Evolutionary conservation across 2,888 invertebrate species (phyloP), one percentile per base, ranked within the genome.

Genomic region (Dexiosoma caninum): DNA sequence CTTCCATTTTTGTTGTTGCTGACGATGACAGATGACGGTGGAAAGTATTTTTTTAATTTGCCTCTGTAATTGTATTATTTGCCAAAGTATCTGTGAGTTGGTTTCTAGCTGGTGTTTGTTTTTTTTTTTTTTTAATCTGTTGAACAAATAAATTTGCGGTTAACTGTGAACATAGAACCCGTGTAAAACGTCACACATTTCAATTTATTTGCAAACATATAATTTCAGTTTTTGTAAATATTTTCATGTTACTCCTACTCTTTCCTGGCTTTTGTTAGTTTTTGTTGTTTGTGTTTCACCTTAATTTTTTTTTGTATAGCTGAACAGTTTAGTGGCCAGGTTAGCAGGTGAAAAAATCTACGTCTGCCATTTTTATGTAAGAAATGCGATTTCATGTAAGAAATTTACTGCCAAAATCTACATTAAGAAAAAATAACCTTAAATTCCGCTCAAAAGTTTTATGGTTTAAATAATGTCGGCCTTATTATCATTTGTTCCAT

Each of bases 61-160:
- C 35, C 16, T 35, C 2, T 27, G 16, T 49, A 35, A 35, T 66
- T 30, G 16, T n/a, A 9, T 21, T 14, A 21, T 14, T 8, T 59
- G 30, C 21, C 37, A 46, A 5, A 19, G 3, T 32, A 35, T 42
- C 12, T 57, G 40, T 9, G n/a, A 32, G 35, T 9, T n/a, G 59
- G 66, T 75, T 59, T 51, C 59, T 32, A 42, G 66, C 27, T n/a
- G n/a, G n/a, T n/a, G n/a, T n/a, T n/a, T n/a, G n/a, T n/a, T n/a
- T n/a, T n/a, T 27, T 64, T 64, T 64, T 32, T 53, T 53, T 62
- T 14, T 72, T 44, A 42, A 51, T 66, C 35, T 59, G 49, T 59
- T 46, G 37, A 55, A 42, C 71, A 76, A 80, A 80, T 80, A 80
- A 80, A 80, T 80, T 80, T 80, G 76, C 66, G 80, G 76, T 80